Evolutionary conservation across 2,797 vertebrate genomes (phyloP).

Genomic region (Platalea minor): DNA sequence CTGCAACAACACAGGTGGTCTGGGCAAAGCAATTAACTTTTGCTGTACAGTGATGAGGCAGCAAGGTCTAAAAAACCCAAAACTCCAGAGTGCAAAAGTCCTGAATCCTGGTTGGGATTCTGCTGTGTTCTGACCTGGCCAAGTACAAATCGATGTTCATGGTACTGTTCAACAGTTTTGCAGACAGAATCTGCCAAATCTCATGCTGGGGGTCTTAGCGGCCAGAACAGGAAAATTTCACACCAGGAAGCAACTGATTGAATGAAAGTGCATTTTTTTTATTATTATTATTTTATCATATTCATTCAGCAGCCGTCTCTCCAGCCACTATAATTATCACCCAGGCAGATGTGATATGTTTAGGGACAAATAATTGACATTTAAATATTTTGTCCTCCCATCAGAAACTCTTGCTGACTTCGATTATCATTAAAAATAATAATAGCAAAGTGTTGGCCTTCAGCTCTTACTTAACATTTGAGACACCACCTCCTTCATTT

Average conservation of each 20-base stretch:
- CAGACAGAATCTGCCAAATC: background rate
- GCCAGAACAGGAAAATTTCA: background rate
- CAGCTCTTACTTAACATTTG: background rate
- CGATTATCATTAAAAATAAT: background rate
- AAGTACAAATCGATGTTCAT: background rate
- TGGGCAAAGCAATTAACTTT: background rate
- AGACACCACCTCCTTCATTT: background rate
- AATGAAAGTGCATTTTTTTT: background rate
- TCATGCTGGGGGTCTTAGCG: background rate
- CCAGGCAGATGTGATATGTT: constrained; percentile 2
- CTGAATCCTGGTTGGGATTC: background rate
- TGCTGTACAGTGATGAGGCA: background rate
- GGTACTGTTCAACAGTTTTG: background rate
- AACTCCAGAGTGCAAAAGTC: background rate
- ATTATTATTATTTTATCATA: constrained; percentile 16
- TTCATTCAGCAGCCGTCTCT: constrained; percentile 43
- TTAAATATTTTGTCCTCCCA: background rate
- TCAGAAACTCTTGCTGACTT: background rate
- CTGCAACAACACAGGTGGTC: background rate
- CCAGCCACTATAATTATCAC: background rate
- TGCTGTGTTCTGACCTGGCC: background rate
- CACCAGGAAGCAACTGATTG: background rate
- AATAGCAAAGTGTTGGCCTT: background rate
- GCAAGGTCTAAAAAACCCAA: background rate
- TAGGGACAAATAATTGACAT: background rate